Conservation (phyloP, 2,888 invertebrate species). For the Orchestes rusci region DNA sequence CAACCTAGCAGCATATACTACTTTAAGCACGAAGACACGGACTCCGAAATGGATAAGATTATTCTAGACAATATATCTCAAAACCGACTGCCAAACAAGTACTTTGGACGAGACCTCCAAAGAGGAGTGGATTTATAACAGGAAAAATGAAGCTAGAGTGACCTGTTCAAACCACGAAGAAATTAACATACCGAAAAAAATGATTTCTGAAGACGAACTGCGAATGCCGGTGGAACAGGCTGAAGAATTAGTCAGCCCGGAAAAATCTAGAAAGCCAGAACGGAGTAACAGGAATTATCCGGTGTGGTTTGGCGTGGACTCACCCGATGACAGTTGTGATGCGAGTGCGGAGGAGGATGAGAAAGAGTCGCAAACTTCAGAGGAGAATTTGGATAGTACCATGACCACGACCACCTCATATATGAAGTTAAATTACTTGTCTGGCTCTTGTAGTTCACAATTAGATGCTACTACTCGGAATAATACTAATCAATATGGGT, state of each 20-base stretch:
- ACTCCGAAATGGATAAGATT: constrained; percentile 65
- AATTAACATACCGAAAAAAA: constrained; percentile 33
- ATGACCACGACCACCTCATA: constrained; percentile 52
- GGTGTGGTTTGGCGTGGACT: constrained; percentile 59
- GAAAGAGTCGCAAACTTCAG: constrained; percentile 67
- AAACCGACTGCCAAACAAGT: constrained; percentile 21
- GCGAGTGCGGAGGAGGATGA: constrained; percentile 86
- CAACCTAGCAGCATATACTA: constrained; percentile 76
- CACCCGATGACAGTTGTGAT: constrained; percentile 69
- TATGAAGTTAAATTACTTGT: constrained; percentile 52
- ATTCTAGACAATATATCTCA: constrained; percentile 26
- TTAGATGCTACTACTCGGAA: constrained; percentile 46
- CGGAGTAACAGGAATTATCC: constrained; percentile 52
- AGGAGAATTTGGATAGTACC: constrained; percentile 70
- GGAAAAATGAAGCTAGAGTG: constrained; percentile 28
- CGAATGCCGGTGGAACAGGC: constrained; percentile 69
- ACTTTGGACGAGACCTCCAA: constrained; percentile 50
- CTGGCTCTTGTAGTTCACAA: constrained; percentile 79
- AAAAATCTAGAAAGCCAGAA: constrained; percentile 36
- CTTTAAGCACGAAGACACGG: constrained; percentile 80
- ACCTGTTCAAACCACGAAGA: constrained; percentile 19
- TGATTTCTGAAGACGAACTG: constrained; percentile 38
- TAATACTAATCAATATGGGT: constrained; percentile 13
- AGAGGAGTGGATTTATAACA: constrained; percentile 66
- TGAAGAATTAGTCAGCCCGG: constrained; percentile 64